Conservation (phyloP, 2,888 invertebrate genomes). For the Xestoiulus laeticollis region DNA sequence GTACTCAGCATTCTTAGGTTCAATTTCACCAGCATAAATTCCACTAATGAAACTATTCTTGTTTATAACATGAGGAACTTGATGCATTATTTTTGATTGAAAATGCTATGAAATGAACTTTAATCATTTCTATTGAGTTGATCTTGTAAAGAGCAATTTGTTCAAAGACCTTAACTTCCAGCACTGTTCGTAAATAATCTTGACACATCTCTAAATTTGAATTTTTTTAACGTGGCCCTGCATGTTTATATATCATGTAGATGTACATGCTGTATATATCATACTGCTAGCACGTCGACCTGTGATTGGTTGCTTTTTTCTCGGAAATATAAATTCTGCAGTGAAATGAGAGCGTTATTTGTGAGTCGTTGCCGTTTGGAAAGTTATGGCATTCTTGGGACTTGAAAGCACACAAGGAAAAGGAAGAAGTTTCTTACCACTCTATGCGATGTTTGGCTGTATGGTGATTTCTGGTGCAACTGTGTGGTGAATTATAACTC, state of each 20-base stretch:
- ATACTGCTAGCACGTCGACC: neutral
- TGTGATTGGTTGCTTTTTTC: neutral
- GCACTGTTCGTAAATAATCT: neutral
- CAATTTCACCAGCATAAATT: no score
- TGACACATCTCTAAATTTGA: neutral
- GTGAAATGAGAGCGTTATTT: neutral
- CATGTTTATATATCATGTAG: no score
- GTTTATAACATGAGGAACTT: no score
- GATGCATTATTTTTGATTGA: neutral
- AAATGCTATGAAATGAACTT: neutral
- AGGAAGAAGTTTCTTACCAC: neutral
- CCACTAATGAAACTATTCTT: no score
- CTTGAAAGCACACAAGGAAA: neutral
- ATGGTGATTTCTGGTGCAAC: neutral
- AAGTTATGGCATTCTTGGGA: slow-evolving; percentile 29
- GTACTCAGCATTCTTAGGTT: no score
- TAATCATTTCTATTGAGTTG: neutral
- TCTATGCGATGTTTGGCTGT: neutral
- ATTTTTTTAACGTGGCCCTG: neutral
- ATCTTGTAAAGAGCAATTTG: no score
- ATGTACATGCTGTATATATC: no score
- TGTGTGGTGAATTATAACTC: neutral
- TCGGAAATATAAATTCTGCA: slow-evolving; percentile 25
- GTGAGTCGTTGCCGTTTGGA: neutral
- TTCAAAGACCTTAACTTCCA: neutral